Evolutionary conservation across 1,140 invertebrate genomes (phyloP), one percentile per base, ranked within the genome.

Genomic region (Meteorus sp.): DNA sequence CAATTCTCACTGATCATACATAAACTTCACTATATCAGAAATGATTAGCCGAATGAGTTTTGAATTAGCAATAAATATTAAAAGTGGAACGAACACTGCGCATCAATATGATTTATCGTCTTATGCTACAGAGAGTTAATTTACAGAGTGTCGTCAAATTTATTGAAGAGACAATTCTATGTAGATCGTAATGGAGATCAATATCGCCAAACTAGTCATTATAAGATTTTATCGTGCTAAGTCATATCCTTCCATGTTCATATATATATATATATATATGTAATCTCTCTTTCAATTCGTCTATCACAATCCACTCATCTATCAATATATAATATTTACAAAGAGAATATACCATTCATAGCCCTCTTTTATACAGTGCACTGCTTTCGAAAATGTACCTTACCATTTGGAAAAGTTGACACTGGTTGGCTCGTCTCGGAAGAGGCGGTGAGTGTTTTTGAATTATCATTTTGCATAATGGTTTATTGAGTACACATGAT

Each of bases 281-380:
- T 29, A 29, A 29, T 39, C 15, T 39, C 15, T 39, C 3, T 39
- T 39, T 15, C 4, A 39, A 39, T 39, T 39, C 15, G 3, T 8
- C 8, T 39, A n/a, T n/a, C n/a, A n/a, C n/a, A n/a, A n/a, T n/a
- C n/a, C n/a, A n/a, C n/a, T n/a, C n/a, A n/a, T 39, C 9, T 29
- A 29, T 29, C 9, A 29, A 5, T 29, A 29, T 29, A 4, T 29
- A 29, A 29, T 39, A n/a, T 39, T 39, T 39, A 4, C 15, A 13
- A n/a, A 51, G 33, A 45, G 45, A 22, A 55, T 41, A 57, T 45
- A 57, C 29, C 44, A 57, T 69, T 68, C n/a, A n/a, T n/a, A n/a
- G 72, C 72, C 72, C 72, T 71, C 63, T 70, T 68, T 48, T 20
- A 71, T 72, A 79, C 77, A 78, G 77, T 78, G 77, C 77, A 78